These are phyloP conservation scores for Pterophyllum scalare DNA, from an alignment of 2,113 vertebrate genomes.

Conservation along the genomic window DNA sequence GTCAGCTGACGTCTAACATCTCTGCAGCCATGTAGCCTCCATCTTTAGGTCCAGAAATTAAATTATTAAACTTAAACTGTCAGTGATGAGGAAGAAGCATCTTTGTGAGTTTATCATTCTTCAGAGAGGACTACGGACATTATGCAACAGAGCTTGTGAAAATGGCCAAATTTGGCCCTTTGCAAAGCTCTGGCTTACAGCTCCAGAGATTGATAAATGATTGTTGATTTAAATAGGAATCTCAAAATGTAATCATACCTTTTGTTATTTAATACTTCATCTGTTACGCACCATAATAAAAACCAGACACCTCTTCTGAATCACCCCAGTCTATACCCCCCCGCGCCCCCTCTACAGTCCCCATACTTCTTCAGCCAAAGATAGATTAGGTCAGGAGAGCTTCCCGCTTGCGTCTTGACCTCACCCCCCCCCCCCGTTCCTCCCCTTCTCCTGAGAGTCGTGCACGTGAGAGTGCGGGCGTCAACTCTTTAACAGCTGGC, in stretches of 20 bases:
- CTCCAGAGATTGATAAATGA: neutral
- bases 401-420: conserved; percentile 58
- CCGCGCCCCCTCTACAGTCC: neutral
- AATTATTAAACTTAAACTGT: neutral
- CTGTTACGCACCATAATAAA: neutral
- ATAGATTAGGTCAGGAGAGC: conserved; percentile 72
- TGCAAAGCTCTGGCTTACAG: neutral
- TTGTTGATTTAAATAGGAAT: conserved; percentile 17
- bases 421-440: conserved; percentile 33
- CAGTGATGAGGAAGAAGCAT: neutral
- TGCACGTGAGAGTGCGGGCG: conserved; percentile 49
- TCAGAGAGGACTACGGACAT: neutral
- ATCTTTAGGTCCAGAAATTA: neutral
- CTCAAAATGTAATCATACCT: conserved; percentile 4
- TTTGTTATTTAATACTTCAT: neutral
- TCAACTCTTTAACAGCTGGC: conserved; percentile 57
- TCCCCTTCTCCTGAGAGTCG: conserved; percentile 25
- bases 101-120: neutral
- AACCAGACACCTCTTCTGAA: neutral
- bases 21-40: neutral
- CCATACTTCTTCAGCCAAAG: conserved; percentile 59
- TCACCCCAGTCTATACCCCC: neutral
- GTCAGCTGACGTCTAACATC: conserved; percentile 34
- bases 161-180: conserved; percentile 14
- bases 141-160: neutral